Conservation (phyloP, 2,888 invertebrate genomes). For the Eulithis testata region DNA sequence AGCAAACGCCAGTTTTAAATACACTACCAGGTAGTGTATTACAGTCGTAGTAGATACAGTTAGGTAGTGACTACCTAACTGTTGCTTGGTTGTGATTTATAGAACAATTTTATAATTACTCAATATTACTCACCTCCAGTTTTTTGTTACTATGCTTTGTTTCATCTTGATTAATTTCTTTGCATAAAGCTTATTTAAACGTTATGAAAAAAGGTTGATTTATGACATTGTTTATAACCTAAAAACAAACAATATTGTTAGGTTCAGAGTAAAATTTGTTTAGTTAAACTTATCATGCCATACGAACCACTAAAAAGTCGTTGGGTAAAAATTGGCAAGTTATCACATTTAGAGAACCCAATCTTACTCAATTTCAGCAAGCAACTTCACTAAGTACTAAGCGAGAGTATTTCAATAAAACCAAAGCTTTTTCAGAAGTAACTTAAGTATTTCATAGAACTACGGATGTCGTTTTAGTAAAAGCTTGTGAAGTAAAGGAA, state of each 20-base stretch:
- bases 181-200: neutral
- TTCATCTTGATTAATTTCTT: neutral
- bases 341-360: too few relatives aligned
- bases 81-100: neutral
- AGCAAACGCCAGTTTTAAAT: neutral
- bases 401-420: too few relatives aligned
- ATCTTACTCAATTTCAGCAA: too few relatives aligned
- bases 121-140: neutral
- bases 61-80: conserved; percentile 2
- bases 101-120: neutral
- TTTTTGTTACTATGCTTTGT: neutral
- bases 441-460: too few relatives aligned
- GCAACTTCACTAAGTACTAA: too few relatives aligned
- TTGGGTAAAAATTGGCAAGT: too few relatives aligned
- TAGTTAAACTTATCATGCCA: neutral
- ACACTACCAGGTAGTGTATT: too few relatives aligned
- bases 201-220: neutral
- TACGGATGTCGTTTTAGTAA: too few relatives aligned
- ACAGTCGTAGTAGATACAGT: too few relatives aligned
- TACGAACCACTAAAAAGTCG: too few relatives aligned
- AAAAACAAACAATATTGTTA: neutral
- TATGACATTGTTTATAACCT: neutral
- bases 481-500: too few relatives aligned
- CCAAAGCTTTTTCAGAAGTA: too few relatives aligned
- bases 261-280: neutral